phyloP scores from a whole-genome alignment of 2,797 vertebrate genomes.

The Phoxinus dragarum region DNA sequence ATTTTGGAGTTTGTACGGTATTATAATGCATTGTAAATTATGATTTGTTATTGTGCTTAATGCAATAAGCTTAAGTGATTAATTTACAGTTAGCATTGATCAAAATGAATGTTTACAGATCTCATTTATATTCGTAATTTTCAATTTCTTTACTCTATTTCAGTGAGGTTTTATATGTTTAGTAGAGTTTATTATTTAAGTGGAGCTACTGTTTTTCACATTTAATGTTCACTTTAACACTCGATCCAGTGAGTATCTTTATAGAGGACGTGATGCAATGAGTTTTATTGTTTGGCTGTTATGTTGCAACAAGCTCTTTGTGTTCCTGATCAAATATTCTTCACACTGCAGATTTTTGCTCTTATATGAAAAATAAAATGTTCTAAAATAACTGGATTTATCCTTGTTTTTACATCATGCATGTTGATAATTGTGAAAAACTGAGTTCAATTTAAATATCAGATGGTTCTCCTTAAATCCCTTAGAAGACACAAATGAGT shows the following conservation, averaged over 20 bases:
- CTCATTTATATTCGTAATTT: not conserved
- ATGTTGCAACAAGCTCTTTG: not conserved
- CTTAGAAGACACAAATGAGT: too few relatives aligned
- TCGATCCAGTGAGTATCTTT: not conserved
- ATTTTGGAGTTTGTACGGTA: constrained; percentile 15
- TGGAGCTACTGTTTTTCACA: not conserved
- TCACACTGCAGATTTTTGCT: not conserved
- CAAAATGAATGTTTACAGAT: not conserved
- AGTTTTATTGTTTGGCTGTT: not conserved
- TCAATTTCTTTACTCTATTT: not conserved
- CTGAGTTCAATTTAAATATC: too few relatives aligned
- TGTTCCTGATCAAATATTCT: not conserved
- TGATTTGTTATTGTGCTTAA: not conserved
- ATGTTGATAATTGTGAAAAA: not conserved
- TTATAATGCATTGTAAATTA: constrained; percentile 23
- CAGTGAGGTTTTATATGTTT: not conserved
- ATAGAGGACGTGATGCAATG: not conserved
- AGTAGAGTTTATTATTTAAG: not conserved
- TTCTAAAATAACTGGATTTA: not conserved
- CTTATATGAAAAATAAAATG: not conserved
- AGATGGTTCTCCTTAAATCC: not conserved
- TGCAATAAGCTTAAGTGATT: not conserved
- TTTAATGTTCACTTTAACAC: constrained; percentile 13
- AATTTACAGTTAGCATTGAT: not conserved
- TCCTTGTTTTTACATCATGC: not conserved